Evolutionary conservation across 2,113 vertebrate species (phyloP).

Genomic region (Sitta europaea): DNA sequence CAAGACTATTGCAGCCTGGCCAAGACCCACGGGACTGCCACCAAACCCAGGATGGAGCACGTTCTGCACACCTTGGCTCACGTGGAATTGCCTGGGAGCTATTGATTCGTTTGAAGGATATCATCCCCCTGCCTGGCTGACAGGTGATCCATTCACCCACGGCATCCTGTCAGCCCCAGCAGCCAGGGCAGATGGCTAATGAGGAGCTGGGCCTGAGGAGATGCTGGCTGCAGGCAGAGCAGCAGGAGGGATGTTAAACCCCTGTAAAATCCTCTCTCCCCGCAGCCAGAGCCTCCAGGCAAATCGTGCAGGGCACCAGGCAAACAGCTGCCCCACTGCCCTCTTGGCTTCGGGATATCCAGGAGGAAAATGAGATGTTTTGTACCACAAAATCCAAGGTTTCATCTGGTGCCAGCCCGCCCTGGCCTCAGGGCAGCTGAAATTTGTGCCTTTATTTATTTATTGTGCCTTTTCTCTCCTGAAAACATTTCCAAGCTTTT

Average conservation of each 20-base stretch:
- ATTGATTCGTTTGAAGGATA: constrained; percentile 50
- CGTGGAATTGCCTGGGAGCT: constrained; percentile 17
- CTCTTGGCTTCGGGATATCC: background rate
- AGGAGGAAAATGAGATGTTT: background rate
- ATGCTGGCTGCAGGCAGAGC: background rate
- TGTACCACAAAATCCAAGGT: background rate
- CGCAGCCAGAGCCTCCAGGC: background rate
- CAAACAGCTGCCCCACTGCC: background rate
- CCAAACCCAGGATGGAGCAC: background rate
- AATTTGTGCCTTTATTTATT: background rate
- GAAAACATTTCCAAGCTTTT: background rate
- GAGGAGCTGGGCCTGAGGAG: constrained; percentile 5
- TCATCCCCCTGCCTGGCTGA: background rate
- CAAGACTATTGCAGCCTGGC: background rate
- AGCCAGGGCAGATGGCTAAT: constrained; percentile 54
- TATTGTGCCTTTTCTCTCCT: background rate
- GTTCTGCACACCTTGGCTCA: constrained; percentile 20
- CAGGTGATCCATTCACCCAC: constrained; percentile 49
- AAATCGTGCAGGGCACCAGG: background rate
- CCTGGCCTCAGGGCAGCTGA: background rate
- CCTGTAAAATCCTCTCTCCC: background rate
- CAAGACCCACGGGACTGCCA: background rate
- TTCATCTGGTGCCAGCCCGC: background rate
- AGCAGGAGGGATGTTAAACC: background rate
- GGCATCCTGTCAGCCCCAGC: background rate